A percentile compares a stretch with the other conserved stretches of the same genome.
These are phyloP conservation scores for Vesta saturnalis DNA, from an alignment of 2,888 invertebrate species.

Conservation along the genomic window DNA sequence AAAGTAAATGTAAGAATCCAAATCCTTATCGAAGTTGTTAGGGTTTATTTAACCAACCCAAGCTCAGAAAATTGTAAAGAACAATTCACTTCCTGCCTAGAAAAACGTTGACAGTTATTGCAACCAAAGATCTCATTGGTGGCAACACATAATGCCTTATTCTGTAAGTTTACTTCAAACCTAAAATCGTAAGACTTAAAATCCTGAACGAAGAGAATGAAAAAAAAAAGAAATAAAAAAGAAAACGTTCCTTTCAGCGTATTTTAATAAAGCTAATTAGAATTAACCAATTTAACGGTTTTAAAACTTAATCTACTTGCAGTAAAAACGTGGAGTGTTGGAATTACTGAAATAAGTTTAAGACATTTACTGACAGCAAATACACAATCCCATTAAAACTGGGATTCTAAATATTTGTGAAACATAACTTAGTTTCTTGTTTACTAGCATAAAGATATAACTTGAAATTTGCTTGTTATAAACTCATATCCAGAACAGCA, in stretches of 20 bases:
- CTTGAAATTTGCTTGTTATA: background rate
- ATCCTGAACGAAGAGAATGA: background rate
- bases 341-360: background rate
- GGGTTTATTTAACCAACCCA: background rate
- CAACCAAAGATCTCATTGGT: background rate
- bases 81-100: background rate
- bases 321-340: background rate
- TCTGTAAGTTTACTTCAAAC: background rate
- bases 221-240: background rate
- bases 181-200: background rate
- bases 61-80: conserved; percentile 1
- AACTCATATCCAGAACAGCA: background rate
- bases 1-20: background rate
- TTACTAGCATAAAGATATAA: background rate
- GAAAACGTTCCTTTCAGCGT: background rate
- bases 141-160: background rate
- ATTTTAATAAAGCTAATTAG: background rate
- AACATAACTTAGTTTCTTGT: conserved; percentile 1
- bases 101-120: background rate
- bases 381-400: background rate
- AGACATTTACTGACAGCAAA: background rate
- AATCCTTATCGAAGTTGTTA: background rate
- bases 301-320: background rate
- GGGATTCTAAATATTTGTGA: background rate
- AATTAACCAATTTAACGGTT: background rate